Conservation (phyloP, 1,140 invertebrate species). For the Aphelenchoides avenae region DNA sequence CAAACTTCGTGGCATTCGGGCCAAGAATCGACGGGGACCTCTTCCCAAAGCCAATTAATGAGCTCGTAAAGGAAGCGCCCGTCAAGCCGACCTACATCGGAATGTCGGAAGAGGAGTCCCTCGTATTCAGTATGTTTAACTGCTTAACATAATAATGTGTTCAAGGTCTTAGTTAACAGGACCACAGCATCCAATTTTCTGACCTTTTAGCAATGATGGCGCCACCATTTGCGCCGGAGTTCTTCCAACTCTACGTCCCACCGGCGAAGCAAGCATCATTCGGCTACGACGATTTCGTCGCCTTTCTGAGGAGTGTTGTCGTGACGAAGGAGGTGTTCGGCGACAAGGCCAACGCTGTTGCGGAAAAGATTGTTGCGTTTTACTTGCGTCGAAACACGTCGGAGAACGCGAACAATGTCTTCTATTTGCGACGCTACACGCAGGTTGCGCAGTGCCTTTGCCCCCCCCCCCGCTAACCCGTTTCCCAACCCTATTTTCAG, state of each 20-base stretch:
- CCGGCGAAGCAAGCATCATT: conserved; percentile 23
- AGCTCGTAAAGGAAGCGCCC: conserved; percentile 22
- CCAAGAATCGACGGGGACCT: conserved; percentile 34
- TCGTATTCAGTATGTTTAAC: conserved; percentile 10
- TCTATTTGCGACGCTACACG: too few relatives aligned
- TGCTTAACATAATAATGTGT: too few relatives aligned
- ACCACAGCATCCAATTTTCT: too few relatives aligned
- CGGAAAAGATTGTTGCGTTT: conserved; percentile 32
- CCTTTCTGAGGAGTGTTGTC: conserved; percentile 18
- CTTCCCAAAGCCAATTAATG: conserved; percentile 14
- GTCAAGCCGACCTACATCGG: conserved; percentile 1
- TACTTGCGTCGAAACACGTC: conserved; percentile 18
- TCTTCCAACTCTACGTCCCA: neutral
- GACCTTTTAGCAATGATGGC: neutral
- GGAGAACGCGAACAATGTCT: too few relatives aligned
- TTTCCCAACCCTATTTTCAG: too few relatives aligned
- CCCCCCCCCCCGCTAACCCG: too few relatives aligned
- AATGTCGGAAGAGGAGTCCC: neutral
- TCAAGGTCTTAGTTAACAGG: too few relatives aligned
- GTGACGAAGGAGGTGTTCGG: conserved; percentile 18
- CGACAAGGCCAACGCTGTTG: conserved; percentile 17
- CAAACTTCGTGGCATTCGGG: too few relatives aligned
- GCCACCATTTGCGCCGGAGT: too few relatives aligned
- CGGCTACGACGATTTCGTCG: conserved; percentile 14
- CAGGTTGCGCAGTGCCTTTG: too few relatives aligned